Base-by-base conservation (phyloP, 2,888 invertebrate genomes). In the Idaea straminata region DNA sequence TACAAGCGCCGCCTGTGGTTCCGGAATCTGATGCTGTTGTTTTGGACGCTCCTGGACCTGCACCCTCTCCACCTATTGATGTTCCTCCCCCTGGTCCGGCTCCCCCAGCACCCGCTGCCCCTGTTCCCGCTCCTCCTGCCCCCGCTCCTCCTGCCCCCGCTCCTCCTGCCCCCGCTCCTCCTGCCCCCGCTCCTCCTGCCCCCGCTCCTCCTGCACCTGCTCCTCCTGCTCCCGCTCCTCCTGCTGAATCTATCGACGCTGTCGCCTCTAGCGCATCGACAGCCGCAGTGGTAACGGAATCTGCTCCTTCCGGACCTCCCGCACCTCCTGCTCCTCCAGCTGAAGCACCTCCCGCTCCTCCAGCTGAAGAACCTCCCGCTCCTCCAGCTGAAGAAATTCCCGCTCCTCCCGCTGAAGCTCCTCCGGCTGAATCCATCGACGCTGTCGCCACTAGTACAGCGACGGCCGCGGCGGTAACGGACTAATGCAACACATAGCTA, bases 101-200 rank as follows among this genome's bases (percentile, higher is more conserved):
- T 5, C 13, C 58, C 58, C 15, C 58, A 3, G 15, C 58, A 5
- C 13, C 10, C 7, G 10, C 57, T 4, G 57, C 61, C 61, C 15
- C 13, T 25, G 57, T 36, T 5, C 5, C 35, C 3, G 15, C 35
- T 15, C 15, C 35, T 5, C 61, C 61, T 5, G 61, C 35, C 2
- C 15, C 60, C 36, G 61, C 5, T 35, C 15, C 59, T 4, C 34
- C 34, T 15, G 5, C 63, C 25, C 58, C 62, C 4, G 34, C 15
- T 16, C 7, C 7, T 5, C 25, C 66, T 57, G 57, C 57, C 34
- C 63, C 38, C 60, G 15, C 61, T 10, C 13, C 65, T 57, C 58
- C 47, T 58, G 38, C 60, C 57, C n/a, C 15, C 13, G 13, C 58
- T 10, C 25, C 25, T 35, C 15, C 61, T 15, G 25, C 15, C 62